Base-by-base conservation (phyloP, 1,140 invertebrate genomes). In the Theocolax elegans region DNA sequence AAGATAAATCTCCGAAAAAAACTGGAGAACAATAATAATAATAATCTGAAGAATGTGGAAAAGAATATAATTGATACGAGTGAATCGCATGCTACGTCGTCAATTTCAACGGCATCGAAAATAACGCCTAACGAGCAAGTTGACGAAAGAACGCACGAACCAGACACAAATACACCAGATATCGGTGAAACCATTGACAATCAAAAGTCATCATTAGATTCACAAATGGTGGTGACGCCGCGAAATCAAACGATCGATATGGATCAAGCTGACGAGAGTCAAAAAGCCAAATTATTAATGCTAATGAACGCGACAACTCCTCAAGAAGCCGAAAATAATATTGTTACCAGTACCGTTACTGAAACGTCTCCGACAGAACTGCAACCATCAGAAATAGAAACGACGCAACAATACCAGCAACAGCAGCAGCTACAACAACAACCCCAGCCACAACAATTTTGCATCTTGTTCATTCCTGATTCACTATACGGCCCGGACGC, bases 381-480 rank as follows among this genome's bases (percentile, higher is more conserved):
- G 13, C 53, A 56, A 10, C 38, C 38, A 35, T 13, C 23, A 15
- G 0, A 19, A 51, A 29, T 15, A 25, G n/a, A n/a, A n/a, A n/a
- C n/a, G n/a, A n/a, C n/a, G n/a, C n/a, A n/a, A n/a, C n/a, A n/a
- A n/a, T n/a, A n/a, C n/a, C n/a, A n/a, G 13, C 49, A 53, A n/a
- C 51, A 31, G 35, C 6, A 10, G 25, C 51, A 54, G 35, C 31
- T n/a, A 17, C 35, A 40, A 23, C n/a, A 35, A 4, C 60, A 63
- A 29, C 17, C 29, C 21, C 60, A 53, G 4, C 25, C 49, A 4
- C 69, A 71, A 12, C 69, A 71, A 44, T 66, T 71, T 17, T 71
- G 69, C 38, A 71, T 71, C 10, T 44, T 71, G 0, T 71, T 71
- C n/a, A 65, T 71, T 9, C 69, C 69, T 8, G 69, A 71, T 27